phyloP scores from a whole-genome alignment of 2,113 vertebrate species.

The Opisthocomus hoazin region DNA sequence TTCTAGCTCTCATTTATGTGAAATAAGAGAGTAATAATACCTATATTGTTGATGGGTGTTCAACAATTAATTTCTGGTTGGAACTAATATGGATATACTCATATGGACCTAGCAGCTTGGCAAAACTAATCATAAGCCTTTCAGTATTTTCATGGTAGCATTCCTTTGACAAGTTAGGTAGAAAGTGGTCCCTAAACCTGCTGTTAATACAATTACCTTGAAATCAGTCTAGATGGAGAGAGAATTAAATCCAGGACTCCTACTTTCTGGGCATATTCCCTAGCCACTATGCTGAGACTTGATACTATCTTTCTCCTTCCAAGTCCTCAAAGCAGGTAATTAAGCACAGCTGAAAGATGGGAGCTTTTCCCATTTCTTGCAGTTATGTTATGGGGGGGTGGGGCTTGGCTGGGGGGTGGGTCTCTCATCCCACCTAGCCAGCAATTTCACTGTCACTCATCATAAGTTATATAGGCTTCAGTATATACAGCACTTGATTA shows the following conservation, averaged over 20 bases:
- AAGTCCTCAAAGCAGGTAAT: not conserved
- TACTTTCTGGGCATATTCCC: not conserved
- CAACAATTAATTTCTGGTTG: not conserved
- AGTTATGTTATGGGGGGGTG: not conserved
- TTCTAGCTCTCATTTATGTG: not conserved
- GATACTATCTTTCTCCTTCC: not conserved
- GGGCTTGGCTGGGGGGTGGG: not conserved
- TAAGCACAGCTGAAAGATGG: not conserved
- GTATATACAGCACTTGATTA: fast-evolving
- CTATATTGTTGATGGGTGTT: not conserved
- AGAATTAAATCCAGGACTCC: not conserved
- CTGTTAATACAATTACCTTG: not conserved
- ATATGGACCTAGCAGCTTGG: not conserved
- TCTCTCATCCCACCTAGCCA: not conserved
- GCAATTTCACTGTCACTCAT: not conserved
- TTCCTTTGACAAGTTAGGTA: not conserved
- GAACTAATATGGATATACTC: not conserved
- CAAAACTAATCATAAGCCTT: not conserved
- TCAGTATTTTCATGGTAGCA: not conserved
- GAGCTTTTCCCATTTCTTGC: not conserved
- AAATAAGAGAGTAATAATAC: not conserved
- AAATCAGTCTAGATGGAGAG: not conserved
- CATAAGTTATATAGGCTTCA: not conserved
- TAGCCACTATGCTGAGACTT: not conserved
- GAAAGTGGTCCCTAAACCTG: not conserved